phyloP scores from a whole-genome alignment of 2,888 invertebrate species.

The Drosophila gaucha region DNA sequence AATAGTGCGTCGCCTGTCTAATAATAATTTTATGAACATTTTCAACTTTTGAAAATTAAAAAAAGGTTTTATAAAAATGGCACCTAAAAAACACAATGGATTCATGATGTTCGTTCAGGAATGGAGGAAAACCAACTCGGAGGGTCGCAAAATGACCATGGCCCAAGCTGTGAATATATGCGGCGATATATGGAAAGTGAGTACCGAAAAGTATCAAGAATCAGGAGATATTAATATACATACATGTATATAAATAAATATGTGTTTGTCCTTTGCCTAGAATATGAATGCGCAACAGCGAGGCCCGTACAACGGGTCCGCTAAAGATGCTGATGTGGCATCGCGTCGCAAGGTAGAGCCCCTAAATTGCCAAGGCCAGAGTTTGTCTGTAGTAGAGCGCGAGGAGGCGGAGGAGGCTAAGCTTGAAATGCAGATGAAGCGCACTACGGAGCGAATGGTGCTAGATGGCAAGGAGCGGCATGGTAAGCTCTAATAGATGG shows the following conservation, averaged over 20 bases:
- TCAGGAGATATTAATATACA: background rate
- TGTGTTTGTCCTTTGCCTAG: constrained; percentile 39
- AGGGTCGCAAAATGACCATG: constrained; percentile 47
- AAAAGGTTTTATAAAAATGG: constrained; percentile 51
- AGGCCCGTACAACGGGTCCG: constrained; percentile 67
- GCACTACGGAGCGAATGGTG: constrained; percentile 73
- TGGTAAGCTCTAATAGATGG: constrained; percentile 57
- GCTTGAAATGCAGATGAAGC: constrained; percentile 68
- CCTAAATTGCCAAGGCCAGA: constrained; percentile 72
- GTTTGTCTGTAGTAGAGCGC: constrained; percentile 60
- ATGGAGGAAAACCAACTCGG: constrained; percentile 63
- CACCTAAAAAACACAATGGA: constrained; percentile 70
- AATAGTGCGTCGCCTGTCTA: background rate
- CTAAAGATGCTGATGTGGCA: constrained; percentile 59
- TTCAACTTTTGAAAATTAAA: background rate
- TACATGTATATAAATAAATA: background rate
- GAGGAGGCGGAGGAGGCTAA: constrained; percentile 58
- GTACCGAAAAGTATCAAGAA: background rate
- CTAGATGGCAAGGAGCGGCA: constrained; percentile 51
- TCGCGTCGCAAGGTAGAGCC: constrained; percentile 34
- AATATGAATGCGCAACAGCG: constrained; percentile 70
- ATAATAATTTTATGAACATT: background rate
- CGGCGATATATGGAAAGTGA: constrained; percentile 77
- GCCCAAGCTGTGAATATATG: constrained; percentile 62
- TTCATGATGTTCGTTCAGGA: constrained; percentile 80